These are phyloP conservation scores for Notiomystis cincta DNA, from an alignment of 2,113 vertebrate genomes.

Conservation along the genomic window DNA sequence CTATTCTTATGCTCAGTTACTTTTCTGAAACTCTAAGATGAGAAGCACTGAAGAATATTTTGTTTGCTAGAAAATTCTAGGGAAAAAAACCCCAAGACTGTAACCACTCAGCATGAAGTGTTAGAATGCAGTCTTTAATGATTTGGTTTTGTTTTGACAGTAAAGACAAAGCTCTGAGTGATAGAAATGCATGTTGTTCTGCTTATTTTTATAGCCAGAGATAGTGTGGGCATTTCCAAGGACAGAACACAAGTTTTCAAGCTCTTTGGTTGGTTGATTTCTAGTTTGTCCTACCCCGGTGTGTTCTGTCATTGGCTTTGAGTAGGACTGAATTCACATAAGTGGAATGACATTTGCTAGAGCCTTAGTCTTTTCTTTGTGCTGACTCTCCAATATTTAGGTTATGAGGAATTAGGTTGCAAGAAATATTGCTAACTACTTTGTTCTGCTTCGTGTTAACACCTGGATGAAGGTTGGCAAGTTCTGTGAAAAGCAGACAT, in stretches of 20 bases:
- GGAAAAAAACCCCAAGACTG: neutral
- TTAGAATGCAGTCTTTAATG: conserved; percentile 27
- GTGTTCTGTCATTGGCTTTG: conserved; percentile 74
- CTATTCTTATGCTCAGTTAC: neutral
- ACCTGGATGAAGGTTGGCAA: conserved; percentile 34
- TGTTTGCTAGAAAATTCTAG: neutral
- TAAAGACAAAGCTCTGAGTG: neutral
- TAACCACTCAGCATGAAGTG: conserved; percentile 9
- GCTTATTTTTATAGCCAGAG: conserved; percentile 72
- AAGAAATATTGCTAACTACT: conserved; percentile 5
- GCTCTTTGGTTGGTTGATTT: conserved; percentile 70
- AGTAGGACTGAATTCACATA: conserved; percentile 60
- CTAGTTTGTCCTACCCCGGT: conserved; percentile 71
- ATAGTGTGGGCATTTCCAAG: conserved; percentile 79
- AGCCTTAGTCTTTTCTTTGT: conserved; percentile 50
- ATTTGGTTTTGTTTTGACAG: neutral
- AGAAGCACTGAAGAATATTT: neutral
- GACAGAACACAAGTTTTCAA: conserved; percentile 84
- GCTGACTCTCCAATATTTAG: neutral
- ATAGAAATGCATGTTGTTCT: conserved; percentile 65
- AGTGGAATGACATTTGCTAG: conserved; percentile 55
- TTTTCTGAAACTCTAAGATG: neutral
- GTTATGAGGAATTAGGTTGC: conserved; percentile 30
- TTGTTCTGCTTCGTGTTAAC: conserved; percentile 53
- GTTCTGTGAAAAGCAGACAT: conserved; percentile 72